These are phyloP conservation scores for Drosophila maculinotata DNA, from an alignment of 2,888 invertebrate species.

Conservation along the genomic window DNA sequence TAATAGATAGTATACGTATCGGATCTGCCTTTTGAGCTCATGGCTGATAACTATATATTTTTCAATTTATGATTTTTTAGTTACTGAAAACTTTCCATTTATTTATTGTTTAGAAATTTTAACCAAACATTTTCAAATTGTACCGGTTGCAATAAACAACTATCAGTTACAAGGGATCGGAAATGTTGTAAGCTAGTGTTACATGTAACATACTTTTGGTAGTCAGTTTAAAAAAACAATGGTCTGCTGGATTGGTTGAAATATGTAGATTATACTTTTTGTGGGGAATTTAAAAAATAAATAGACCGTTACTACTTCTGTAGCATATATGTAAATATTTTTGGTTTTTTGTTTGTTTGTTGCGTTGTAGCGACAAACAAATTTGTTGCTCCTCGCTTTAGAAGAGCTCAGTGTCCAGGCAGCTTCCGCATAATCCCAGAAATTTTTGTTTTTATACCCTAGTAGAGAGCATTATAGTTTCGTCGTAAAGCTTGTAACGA, in stretches of 20 bases:
- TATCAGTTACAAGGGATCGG: neutral
- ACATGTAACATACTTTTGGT: slow-evolving; percentile 16
- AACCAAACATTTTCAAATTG: no score
- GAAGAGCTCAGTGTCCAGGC: neutral
- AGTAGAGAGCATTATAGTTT: no score
- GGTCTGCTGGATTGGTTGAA: neutral
- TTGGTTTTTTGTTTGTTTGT: slow-evolving; percentile 1
- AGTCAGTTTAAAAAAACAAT: neutral
- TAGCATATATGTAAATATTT: slow-evolving; percentile 1
- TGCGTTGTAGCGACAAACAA: slow-evolving; percentile 17
- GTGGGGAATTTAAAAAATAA: neutral
- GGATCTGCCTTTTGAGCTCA: no score
- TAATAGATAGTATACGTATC: no score
- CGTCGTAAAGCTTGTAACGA: no score
- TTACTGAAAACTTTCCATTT: no score
- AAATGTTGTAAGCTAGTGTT: neutral
- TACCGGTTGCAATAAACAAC: no score
- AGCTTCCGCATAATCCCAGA: slow-evolving; percentile 21
- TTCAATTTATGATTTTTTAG: no score
- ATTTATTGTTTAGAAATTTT: no score
- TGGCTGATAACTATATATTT: no score
- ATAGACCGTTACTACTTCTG: neutral
- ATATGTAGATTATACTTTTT: no score
- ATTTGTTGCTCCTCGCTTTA: slow-evolving; percentile 11
- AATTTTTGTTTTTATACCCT: no score